Evolutionary conservation across 2,888 invertebrate genomes (phyloP).

Genomic region (Pterostichus niger): DNA sequence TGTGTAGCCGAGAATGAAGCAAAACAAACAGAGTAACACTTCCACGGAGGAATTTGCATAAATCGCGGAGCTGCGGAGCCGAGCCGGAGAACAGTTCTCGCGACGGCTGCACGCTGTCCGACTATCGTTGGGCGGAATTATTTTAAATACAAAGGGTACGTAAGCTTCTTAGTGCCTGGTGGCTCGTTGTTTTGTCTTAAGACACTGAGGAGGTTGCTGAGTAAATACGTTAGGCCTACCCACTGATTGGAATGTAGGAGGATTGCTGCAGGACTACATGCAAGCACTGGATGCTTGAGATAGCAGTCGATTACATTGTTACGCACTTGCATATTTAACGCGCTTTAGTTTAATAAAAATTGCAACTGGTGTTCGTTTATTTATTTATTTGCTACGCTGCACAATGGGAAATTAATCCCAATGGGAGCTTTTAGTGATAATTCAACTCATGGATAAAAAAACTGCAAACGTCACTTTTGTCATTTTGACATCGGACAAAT

Average conservation of each 20-base stretch:
- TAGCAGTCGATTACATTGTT: no score
- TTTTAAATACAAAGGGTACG: conserved; percentile 58
- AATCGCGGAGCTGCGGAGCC: conserved; percentile 48
- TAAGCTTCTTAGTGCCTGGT: conserved; percentile 47
- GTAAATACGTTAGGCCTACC: conserved; percentile 21
- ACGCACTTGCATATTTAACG: no score
- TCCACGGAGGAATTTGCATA: conserved; percentile 56
- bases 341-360: no score
- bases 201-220: conserved; percentile 19
- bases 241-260: conserved; percentile 14
- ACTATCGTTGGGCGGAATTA: conserved; percentile 41
- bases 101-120: conserved; percentile 41
- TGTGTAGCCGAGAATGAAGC: conserved; percentile 62
- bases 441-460: no score
- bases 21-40: conserved; percentile 62
- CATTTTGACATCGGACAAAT: no score
- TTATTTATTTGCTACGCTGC: no score
- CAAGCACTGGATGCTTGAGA: no score
- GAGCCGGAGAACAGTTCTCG: background rate
- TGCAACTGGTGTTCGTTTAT: no score
- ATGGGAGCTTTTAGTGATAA: no score
- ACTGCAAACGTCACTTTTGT: no score
- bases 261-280: no score
- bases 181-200: conserved; percentile 21
- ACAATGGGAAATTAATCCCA: no score